Conservation (phyloP, 1,140 invertebrate species). For the Epicauta chinensis region DNA sequence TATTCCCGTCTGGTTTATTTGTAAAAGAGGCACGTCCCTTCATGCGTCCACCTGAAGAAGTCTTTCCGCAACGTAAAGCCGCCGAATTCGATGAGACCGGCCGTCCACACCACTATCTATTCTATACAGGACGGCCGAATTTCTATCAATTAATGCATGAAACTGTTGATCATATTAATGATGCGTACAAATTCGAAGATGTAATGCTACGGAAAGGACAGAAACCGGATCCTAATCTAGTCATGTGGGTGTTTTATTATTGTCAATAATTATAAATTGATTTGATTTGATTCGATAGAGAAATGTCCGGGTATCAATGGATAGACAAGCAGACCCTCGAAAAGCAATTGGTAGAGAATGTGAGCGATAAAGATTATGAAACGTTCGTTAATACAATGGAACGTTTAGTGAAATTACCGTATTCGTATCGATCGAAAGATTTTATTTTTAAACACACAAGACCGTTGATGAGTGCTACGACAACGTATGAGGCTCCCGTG, state of each 20-base stretch:
- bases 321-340: conserved; percentile 63
- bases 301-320: conserved; percentile 55
- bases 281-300: conserved; percentile 41
- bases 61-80: conserved; percentile 78
- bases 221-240: conserved; percentile 50
- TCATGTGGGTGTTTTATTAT: conserved; percentile 46
- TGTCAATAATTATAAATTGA: neutral
- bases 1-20: conserved; percentile 87
- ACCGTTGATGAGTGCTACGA: conserved; percentile 48
- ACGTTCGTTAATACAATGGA: conserved; percentile 69
- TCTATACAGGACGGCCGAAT: conserved; percentile 82
- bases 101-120: conserved; percentile 80
- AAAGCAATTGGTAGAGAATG: conserved; percentile 59
- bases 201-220: conserved; percentile 55
- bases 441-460: conserved; percentile 67
- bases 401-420: conserved; percentile 63
- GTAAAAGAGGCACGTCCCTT: conserved; percentile 73
- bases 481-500: conserved; percentile 51
- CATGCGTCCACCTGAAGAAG: conserved; percentile 78
- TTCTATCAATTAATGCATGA: conserved; percentile 76
- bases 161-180: conserved; percentile 55
- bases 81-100: conserved; percentile 87
- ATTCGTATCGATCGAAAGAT: conserved; percentile 57
- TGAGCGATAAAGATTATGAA: conserved; percentile 66
- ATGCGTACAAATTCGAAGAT: conserved; percentile 64